Percentiles rank a stretch among this genome's conserved stretches.
Evolutionary conservation across 2,797 vertebrate species (phyloP).

Genomic region (Lophius americanus): DNA sequence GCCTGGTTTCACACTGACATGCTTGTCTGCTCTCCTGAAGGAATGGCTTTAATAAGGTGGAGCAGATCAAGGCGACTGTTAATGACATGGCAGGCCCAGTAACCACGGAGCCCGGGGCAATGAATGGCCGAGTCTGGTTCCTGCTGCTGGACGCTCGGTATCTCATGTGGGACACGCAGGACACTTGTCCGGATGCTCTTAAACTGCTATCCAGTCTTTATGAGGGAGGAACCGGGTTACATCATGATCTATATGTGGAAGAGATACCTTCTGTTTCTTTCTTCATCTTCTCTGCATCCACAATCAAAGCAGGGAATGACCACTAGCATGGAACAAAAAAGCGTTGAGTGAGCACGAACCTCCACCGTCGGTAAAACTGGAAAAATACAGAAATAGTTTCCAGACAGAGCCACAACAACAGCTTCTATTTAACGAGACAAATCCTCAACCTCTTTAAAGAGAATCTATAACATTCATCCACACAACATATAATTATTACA

Average conservation of each 20-base stretch:
- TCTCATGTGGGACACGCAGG: constrained; percentile 59
- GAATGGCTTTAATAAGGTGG: constrained; percentile 93
- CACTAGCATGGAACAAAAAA: too few species aligned
- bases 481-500: too few species aligned
- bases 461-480: too few species aligned
- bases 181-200: constrained; percentile 59
- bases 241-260: background rate
- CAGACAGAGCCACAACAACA: too few species aligned
- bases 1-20: constrained; percentile 84
- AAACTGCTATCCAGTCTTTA: constrained; percentile 53
- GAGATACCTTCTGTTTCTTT: too few species aligned
- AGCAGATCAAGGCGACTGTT: constrained; percentile 82
- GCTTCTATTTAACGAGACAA: too few species aligned
- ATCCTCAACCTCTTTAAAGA: too few species aligned
- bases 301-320: too few species aligned
- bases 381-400: too few species aligned
- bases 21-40: constrained; percentile 88
- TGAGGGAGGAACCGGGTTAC: constrained; percentile 12
- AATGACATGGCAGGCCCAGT: constrained; percentile 84
- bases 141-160: constrained; percentile 69
- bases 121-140: constrained; percentile 74
- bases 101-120: constrained; percentile 72
- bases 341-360: too few species aligned
- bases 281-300: too few species aligned
- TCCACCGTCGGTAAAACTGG: too few species aligned